Evolutionary conservation across 2,113 vertebrate species (phyloP), one percentile per base, ranked within the genome.

Genomic region (Cygnus buccinator): DNA sequence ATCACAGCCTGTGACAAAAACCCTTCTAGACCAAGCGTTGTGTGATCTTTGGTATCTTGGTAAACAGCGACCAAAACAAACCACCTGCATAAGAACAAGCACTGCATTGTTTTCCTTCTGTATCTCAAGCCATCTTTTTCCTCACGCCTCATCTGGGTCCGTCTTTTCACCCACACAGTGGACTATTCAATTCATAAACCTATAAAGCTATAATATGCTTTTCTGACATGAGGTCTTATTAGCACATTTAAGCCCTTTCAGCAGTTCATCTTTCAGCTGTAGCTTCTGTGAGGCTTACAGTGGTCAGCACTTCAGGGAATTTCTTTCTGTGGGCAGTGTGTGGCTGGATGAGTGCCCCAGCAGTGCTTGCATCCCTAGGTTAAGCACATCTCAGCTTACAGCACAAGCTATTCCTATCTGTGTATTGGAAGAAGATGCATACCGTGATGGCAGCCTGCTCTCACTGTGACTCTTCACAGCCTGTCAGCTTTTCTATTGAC

Each of bases 401-500:
- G 87, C 77, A 94, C 89, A 87, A 92, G 73, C 65, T 92, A 39
- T 93, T 94, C 84, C 80, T 90, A 33, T 90, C 72, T 84, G 48
- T 63, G 48, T 89, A 52, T 39, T 91, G 91, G 89, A 95, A 89
- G 91, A 92, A 62, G 50, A 83, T 94, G 86, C 94, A 93, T 87
- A 44, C 93, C 89, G 70, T 48, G 80, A 87, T 68, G 75, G 84
- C 95, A 97, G 74, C 84, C 95, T 95, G 92, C 92, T 97, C 85
- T 92, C 85, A 37, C 92, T 85, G 72, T 84, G 84, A 95, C 93
- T 96, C 91, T 95, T 95, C 96, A 73, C 94, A 97, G 94, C 96
- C 94, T 97, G 94, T 93, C 96, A 96, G 81, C 71, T 96, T 96
- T 96, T 72, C 93, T 97, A 3, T 76, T 97, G 96, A 95, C 81